These are phyloP conservation scores for Drosophila anomalata DNA, from an alignment of 2,888 invertebrate species.

Conservation along the genomic window DNA sequence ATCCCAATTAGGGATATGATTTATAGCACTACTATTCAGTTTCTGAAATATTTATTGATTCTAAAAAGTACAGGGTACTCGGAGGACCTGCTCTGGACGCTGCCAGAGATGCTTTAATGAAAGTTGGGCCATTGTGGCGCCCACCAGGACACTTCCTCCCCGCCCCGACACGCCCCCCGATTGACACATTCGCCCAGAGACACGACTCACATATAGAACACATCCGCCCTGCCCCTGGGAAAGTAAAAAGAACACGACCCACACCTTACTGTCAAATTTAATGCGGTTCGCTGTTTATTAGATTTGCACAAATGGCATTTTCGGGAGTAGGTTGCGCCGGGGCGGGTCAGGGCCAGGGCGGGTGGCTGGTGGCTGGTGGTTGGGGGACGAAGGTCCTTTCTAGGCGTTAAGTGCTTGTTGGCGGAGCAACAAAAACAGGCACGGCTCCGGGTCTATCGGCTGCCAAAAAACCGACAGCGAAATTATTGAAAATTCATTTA, in stretches of 20 bases:
- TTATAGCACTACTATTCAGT: not conserved
- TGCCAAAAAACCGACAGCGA: conserved; percentile 41
- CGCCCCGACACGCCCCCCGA: conserved; percentile 1
- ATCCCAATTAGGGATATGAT: not conserved
- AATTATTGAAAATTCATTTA: conserved; percentile 77
- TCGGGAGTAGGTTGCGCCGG: conserved; percentile 30
- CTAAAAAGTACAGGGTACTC: not conserved
- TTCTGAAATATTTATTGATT: not conserved
- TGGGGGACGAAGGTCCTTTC: conserved; percentile 32
- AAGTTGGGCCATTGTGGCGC: conserved; percentile 59
- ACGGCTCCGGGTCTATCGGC: conserved; percentile 38
- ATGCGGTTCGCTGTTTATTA: conserved; percentile 75
- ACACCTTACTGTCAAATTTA: conserved; percentile 57
- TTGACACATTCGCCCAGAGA: conserved; percentile 53
- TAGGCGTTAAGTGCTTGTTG: conserved; percentile 65
- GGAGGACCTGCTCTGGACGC: not conserved
- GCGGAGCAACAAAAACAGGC: conserved; percentile 9
- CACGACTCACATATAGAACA: conserved; percentile 48
- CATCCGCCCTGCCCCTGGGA: conserved; percentile 39
- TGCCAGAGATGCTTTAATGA: conserved; percentile 48
- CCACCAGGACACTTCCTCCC: conserved; percentile 8
- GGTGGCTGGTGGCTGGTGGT: conserved; percentile 1
- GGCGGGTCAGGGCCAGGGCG: too few relatives aligned
- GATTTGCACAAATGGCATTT: conserved; percentile 70
- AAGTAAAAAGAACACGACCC: conserved; percentile 7